Evolutionary conservation across 1,140 invertebrate species (phyloP).

Genomic region (Scaptomyza pallida): DNA sequence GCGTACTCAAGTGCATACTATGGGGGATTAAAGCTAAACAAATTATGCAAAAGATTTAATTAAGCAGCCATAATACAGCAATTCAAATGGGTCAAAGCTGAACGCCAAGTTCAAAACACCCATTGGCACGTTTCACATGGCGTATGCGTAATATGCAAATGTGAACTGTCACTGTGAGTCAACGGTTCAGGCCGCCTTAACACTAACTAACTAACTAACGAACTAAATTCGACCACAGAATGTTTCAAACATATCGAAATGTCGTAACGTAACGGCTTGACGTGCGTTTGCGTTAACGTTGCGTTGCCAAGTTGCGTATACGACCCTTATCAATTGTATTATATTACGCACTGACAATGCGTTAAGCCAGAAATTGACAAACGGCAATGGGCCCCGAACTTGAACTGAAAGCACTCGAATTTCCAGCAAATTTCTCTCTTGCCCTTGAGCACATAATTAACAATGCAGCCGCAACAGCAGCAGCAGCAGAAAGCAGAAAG

Average conservation of each 20-base stretch:
- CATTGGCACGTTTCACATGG: conserved; percentile 60
- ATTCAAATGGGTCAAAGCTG: conserved; percentile 21
- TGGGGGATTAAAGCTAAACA: conserved; percentile 65
- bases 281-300: conserved; percentile 17
- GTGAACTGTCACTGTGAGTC: conserved; percentile 27
- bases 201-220: conserved; percentile 19
- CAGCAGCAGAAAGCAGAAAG: conserved; percentile 19
- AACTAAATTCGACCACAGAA: too few species aligned
- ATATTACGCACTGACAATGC: conserved; percentile 32
- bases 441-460: conserved; percentile 58
- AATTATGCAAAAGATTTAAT: conserved; percentile 81
- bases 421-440: background rate
- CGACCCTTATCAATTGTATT: conserved; percentile 43
- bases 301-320: background rate
- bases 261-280: too few species aligned
- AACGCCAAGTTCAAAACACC: conserved; percentile 1
- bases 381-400: conserved; percentile 14
- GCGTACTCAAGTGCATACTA: conserved; percentile 63
- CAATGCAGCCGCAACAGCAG: conserved; percentile 46
- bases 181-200: conserved; percentile 13
- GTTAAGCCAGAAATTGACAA: conserved; percentile 43
- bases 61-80: conserved; percentile 63
- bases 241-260: background rate
- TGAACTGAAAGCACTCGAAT: background rate
- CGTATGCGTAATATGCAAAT: conserved; percentile 81